Conservation (phyloP, 2,888 invertebrate genomes). For the Microplitis manilae region DNA sequence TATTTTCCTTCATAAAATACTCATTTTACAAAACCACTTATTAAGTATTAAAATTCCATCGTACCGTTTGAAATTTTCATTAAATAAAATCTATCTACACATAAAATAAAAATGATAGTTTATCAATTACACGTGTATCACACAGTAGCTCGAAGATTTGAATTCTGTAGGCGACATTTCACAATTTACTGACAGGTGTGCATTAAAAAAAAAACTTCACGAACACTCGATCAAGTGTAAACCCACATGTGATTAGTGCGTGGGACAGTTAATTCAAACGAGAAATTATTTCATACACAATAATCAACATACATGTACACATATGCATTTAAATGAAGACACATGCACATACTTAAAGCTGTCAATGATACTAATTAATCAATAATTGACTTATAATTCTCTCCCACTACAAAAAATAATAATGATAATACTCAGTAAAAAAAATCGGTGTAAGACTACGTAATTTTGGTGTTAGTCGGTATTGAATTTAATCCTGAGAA, state of each 20-base stretch:
- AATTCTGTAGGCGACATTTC: background rate
- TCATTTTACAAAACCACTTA: background rate
- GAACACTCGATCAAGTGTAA: conserved; percentile 42
- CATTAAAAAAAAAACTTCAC: conserved; percentile 42
- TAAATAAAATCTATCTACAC: too few species aligned
- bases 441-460: too few species aligned
- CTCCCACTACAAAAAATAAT: background rate
- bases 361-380: background rate
- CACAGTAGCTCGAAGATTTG: background rate
- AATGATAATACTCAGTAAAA: background rate
- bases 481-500: too few species aligned
- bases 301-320: conserved; percentile 1
- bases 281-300: background rate
- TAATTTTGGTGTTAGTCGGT: too few species aligned
- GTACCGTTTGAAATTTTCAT: background rate
- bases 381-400: background rate
- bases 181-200: conserved; percentile 43
- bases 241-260: conserved; percentile 58
- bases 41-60: background rate
- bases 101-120: background rate
- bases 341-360: background rate
- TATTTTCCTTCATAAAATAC: background rate
- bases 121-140: background rate
- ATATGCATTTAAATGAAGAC: background rate
- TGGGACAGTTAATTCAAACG: conserved; percentile 42